Percentiles rank a stretch among this genome's conserved stretches.
Evolutionary conservation across 92 coral and sea anemone genomes (phyloP).

Genomic region (Parazoanthus darwini): DNA sequence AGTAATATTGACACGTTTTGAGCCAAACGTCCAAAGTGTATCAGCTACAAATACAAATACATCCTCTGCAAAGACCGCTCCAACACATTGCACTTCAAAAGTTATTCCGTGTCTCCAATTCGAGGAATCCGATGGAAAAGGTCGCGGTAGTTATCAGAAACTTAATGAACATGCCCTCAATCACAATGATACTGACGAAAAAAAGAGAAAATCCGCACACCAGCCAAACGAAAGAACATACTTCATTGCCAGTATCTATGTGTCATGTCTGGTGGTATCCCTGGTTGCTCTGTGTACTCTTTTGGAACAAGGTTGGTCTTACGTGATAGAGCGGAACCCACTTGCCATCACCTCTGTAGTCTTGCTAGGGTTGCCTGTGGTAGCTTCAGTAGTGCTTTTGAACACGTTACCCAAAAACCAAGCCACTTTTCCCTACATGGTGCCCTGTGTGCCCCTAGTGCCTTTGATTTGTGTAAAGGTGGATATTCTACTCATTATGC

Average conservation of each 20-base stretch:
- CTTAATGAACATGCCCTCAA: not conserved
- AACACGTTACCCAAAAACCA: not conserved
- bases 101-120: not conserved
- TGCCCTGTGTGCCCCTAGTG: not conserved
- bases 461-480: not conserved
- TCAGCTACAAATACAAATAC: not conserved
- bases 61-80: not conserved
- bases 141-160: not conserved
- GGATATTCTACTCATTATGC: not conserved
- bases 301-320: not conserved
- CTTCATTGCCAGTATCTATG: not conserved
- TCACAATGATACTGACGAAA: not conserved
- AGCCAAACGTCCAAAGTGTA: slow-evolving; percentile 43
- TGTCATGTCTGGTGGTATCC: not conserved
- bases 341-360: not conserved
- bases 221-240: not conserved
- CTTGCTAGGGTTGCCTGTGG: not conserved
- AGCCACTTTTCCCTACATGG: not conserved
- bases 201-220: not conserved
- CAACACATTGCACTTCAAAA: not conserved
- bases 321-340: not conserved
- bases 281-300: not conserved
- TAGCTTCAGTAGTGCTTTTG: not conserved
- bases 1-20: slow-evolving; percentile 72
- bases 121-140: not conserved